Percentiles rank a stretch among this genome's conserved stretches.
Evolutionary conservation across 2,888 invertebrate species (phyloP).

Genomic region (Serrognathus titanus): DNA sequence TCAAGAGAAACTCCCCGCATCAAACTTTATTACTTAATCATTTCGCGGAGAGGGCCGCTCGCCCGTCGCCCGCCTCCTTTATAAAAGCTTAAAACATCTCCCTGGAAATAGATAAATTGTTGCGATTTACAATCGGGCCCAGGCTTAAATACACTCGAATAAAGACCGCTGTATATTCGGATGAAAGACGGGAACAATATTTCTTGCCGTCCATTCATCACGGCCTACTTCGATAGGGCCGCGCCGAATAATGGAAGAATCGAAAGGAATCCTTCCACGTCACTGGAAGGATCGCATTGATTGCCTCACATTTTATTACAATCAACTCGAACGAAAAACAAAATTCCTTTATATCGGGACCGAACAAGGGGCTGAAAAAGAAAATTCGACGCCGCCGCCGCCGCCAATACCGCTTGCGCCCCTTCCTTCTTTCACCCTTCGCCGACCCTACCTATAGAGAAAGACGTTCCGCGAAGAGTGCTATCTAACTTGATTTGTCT

Average conservation of each 20-base stretch:
- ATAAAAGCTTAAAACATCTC: too few species aligned
- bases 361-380: slow-evolving; percentile 3
- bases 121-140: not conserved
- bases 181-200: slow-evolving; percentile 30
- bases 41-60: slow-evolving; percentile 3
- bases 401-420: too few species aligned
- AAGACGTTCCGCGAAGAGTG: too few species aligned
- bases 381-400: too few species aligned
- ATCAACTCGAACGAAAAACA: slow-evolving; percentile 12
- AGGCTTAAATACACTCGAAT: slow-evolving; percentile 10
- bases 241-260: slow-evolving; percentile 29
- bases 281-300: slow-evolving; percentile 27
- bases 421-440: too few species aligned
- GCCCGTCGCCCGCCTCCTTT: not conserved
- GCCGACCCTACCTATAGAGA: too few species aligned
- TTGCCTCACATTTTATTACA: slow-evolving; percentile 25
- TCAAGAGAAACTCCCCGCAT: too few species aligned
- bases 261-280: slow-evolving; percentile 23
- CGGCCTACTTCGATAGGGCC: slow-evolving; percentile 24
- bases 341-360: slow-evolving; percentile 8
- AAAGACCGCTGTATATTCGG: slow-evolving; percentile 8
- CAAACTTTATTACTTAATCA: too few species aligned
- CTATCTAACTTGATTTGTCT: too few species aligned
- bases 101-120: too few species aligned
- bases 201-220: slow-evolving; percentile 32